Base-by-base conservation (phyloP, 2,888 invertebrate species). In the Nymphalis c-album region DNA sequence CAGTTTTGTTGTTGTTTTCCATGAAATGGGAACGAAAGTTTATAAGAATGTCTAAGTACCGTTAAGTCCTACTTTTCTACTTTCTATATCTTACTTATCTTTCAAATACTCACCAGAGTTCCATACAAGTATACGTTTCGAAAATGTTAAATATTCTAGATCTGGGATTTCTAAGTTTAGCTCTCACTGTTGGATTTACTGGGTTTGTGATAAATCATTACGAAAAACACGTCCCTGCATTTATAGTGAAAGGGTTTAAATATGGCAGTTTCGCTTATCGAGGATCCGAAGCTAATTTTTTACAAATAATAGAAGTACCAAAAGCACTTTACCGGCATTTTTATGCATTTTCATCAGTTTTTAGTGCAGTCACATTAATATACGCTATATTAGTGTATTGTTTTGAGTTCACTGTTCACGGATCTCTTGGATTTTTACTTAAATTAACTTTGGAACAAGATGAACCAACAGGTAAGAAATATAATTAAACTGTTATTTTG, bases 251-350 rank as follows among this genome's bases (percentile, higher is more conserved):
- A 82, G 89, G 93, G 0, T 95, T 94, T 81, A 93, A 94, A 31
- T 96, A 96, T 85, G 97, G 97, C 17, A 96, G 96, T 85, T 95
- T 94, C 77, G 93, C 94, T 0, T 93, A 94, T 73, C 93, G 93
- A 76, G 93, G 93, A 1, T 81, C 87, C 20, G 89, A 87, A 17
- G 91, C 89, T 0, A 84, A 86, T 76, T 91, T 83, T 70, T 75
- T 92, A n/a, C 83, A 86, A 71, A 77, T 86, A 60, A 84, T 94
- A 20, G 95, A 96, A 84, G 92, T 97, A 57, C 97, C 97, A 0
- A 97, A 97, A 85, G 93, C 95, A 58, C 96, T 95, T 93, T 97
- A 97, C 78, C 93, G 90, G 76, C 97, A 97, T 86, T 97, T 97
- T 80, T 97, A 97, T 82, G 80, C 94, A 7, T 95, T 95, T 78